A percentile compares a stretch with the other conserved stretches of the same genome.
Evolutionary conservation across 2,797 vertebrate species (phyloP).

Genomic region (Passerculus sandwichensis): DNA sequence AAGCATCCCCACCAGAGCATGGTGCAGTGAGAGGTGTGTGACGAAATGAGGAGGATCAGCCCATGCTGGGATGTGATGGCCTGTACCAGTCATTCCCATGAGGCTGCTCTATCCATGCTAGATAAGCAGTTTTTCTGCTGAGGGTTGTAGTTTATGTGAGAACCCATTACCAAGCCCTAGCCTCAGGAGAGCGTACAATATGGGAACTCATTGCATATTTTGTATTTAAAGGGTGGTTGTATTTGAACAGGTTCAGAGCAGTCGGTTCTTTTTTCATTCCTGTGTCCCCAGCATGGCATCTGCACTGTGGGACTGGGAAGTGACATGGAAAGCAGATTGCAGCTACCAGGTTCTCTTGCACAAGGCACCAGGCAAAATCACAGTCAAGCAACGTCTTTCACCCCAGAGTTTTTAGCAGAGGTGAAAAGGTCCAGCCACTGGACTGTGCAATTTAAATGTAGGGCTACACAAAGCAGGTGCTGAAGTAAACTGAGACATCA

Average conservation of each 20-base stretch:
- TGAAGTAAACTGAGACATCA: not conserved
- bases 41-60: not conserved
- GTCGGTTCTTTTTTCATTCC: not conserved
- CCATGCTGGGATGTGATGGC: not conserved
- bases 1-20: not conserved
- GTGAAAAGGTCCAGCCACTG: not conserved
- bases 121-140: constrained; percentile 13
- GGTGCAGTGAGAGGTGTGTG: not conserved
- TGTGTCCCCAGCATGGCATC: not conserved
- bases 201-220: not conserved
- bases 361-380: not conserved
- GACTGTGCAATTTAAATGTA: not conserved
- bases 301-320: not conserved
- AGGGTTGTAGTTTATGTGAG: not conserved
- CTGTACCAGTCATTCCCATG: not conserved
- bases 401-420: not conserved
- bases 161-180: not conserved
- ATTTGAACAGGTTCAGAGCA: not conserved
- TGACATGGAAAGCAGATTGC: not conserved
- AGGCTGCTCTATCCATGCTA: not conserved
- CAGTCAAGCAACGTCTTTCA: not conserved
- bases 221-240: not conserved
- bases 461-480: not conserved
- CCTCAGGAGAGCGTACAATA: not conserved
- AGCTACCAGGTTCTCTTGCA: not conserved